Percentiles rank a stretch among this genome's conserved stretches.
Conservation (phyloP, 2,797 vertebrate genomes). For the Cyprinodon diabolis region DNA sequence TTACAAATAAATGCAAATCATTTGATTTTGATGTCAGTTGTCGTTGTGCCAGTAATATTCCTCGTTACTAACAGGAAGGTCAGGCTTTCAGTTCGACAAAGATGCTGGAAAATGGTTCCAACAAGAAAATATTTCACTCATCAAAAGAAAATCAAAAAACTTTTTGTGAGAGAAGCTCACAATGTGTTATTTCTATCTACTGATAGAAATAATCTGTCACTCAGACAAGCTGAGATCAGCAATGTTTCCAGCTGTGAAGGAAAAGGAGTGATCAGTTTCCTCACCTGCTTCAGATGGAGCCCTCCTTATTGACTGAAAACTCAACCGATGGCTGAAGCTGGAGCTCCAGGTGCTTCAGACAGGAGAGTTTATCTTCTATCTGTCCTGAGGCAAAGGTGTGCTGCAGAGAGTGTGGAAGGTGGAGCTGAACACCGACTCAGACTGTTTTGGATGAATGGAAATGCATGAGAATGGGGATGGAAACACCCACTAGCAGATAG, state of each 20-base stretch:
- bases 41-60: background rate
- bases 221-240: background rate
- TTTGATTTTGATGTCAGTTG: background rate
- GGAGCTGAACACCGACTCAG: background rate
- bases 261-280: slow-evolving; percentile 1
- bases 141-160: no score
- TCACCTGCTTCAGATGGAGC: slow-evolving; percentile 34
- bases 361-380: background rate
- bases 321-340: background rate
- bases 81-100: background rate
- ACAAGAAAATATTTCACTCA: no score
- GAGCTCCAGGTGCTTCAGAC: background rate
- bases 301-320: slow-evolving; percentile 10
- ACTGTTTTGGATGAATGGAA: background rate
- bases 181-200: background rate
- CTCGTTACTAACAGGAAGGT: background rate
- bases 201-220: background rate
- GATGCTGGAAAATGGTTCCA: background rate
- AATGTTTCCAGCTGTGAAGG: background rate
- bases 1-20: background rate
- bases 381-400: background rate
- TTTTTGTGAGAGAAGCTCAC: no score
- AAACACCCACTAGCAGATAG: slow-evolving; percentile 7
- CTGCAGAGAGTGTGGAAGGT: background rate
- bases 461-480: background rate